Evolutionary conservation across 1,140 invertebrate species (phyloP).

Genomic region (Pogonomyrmex californicus): DNA sequence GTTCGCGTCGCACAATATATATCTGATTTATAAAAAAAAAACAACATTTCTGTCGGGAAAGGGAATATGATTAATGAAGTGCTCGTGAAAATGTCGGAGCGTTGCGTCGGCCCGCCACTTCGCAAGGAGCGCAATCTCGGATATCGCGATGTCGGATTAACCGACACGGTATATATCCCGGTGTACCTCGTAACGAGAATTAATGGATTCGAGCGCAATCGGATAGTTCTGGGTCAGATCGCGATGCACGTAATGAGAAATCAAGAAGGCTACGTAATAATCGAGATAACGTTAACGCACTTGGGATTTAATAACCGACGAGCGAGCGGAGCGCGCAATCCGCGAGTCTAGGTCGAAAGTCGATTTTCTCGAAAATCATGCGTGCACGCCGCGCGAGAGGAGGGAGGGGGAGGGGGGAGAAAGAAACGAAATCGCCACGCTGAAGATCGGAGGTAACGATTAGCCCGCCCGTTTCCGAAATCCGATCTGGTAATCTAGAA

Average conservation of each 20-base stretch:
- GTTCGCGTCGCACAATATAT: background rate
- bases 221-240: slow-evolving; percentile 53
- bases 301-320: slow-evolving; percentile 27
- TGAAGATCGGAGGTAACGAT: slow-evolving; percentile 1
- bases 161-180: slow-evolving; percentile 26
- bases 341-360: slow-evolving; percentile 26
- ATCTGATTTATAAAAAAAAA: slow-evolving; percentile 21
- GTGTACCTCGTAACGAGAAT: slow-evolving; percentile 43
- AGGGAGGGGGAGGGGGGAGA: background rate
- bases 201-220: slow-evolving; percentile 55
- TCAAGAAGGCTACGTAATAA: slow-evolving; percentile 44
- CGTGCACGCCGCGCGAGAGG: background rate
- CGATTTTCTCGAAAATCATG: slow-evolving; percentile 50
- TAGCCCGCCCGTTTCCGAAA: slow-evolving; percentile 28
- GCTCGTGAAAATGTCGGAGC: background rate
- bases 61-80: background rate
- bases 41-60: background rate
- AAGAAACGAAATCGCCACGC: slow-evolving; percentile 6
- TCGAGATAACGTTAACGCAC: slow-evolving; percentile 45
- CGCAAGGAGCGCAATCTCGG: background rate
- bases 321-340: background rate
- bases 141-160: slow-evolving; percentile 30
- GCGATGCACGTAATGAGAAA: slow-evolving; percentile 49
- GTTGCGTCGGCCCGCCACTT: background rate
- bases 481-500: slow-evolving; percentile 7